phyloP scores from a whole-genome alignment of 2,888 invertebrate species.

The Stegophylla sp. region DNA sequence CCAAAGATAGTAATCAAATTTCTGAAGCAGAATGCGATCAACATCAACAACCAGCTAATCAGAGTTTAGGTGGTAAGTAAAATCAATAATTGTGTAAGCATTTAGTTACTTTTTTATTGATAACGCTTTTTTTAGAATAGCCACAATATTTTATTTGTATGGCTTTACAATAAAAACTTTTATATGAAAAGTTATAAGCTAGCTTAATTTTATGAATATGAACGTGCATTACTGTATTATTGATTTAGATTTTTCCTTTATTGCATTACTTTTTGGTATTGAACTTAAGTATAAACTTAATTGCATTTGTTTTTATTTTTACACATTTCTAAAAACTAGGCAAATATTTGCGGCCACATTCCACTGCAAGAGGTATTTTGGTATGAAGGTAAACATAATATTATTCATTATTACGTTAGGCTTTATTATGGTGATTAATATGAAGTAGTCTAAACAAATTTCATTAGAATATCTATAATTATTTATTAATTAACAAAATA shows the following conservation, averaged over 20 bases:
- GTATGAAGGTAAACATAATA: constrained; percentile 52
- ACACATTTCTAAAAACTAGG: constrained; percentile 54
- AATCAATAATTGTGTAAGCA: background rate
- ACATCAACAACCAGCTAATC: constrained; percentile 74
- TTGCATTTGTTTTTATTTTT: constrained; percentile 53
- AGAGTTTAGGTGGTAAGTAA: constrained; percentile 83
- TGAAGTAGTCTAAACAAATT: no score
- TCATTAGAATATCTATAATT: no score
- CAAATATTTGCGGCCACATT: constrained; percentile 55
- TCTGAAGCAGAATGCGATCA: constrained; percentile 93
- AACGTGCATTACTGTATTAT: background rate
- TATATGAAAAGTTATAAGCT: background rate
- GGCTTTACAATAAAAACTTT: background rate
- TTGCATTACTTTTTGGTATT: constrained; percentile 38
- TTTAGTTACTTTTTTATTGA: constrained; percentile 3
- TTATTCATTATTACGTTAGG: no score
- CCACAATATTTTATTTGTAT: constrained; percentile 17
- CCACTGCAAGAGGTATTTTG: constrained; percentile 55
- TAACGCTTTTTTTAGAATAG: constrained; percentile 29
- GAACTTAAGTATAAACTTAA: constrained; percentile 7
- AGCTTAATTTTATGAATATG: background rate
- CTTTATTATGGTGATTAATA: no score
- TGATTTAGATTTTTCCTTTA: constrained; percentile 1
- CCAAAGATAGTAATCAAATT: constrained; percentile 92
- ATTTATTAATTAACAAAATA: background rate